Evolutionary conservation across 2,888 invertebrate species (phyloP).

Genomic region (Hipparchia sbordonii): DNA sequence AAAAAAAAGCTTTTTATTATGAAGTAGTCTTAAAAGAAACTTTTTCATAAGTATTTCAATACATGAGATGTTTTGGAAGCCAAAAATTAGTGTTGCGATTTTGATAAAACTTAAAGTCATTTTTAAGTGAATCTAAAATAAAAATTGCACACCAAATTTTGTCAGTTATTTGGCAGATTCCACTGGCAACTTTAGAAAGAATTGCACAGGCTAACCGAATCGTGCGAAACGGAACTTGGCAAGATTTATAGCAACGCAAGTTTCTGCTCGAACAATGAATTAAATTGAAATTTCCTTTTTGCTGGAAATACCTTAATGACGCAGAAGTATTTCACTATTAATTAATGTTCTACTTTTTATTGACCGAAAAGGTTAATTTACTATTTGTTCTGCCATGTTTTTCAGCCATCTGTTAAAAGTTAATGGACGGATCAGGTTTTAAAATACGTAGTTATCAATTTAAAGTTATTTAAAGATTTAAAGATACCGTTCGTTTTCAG

Average conservation of each 20-base stretch:
- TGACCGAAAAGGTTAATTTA: neutral
- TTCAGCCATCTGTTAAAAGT: neutral
- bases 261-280: conserved; percentile 11
- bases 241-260: conserved; percentile 26
- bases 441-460: neutral
- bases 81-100: neutral
- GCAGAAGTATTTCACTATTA: neutral
- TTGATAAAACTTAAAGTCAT: neutral
- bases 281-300: conserved; percentile 2
- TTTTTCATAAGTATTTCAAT: too few species aligned
- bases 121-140: neutral
- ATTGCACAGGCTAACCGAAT: conserved; percentile 34
- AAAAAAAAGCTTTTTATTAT: too few species aligned
- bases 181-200: conserved; percentile 29
- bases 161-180: conserved; percentile 35
- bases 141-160: conserved; percentile 17
- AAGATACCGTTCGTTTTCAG: too few species aligned
- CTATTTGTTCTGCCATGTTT: neutral
- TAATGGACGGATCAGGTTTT: neutral
- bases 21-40: too few species aligned
- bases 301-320: neutral
- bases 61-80: too few species aligned
- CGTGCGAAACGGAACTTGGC: conserved; percentile 30
- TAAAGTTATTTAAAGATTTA: neutral
- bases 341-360: neutral